phyloP scores from a whole-genome alignment of 2,113 vertebrate genomes.

The Thermophis baileyi region DNA sequence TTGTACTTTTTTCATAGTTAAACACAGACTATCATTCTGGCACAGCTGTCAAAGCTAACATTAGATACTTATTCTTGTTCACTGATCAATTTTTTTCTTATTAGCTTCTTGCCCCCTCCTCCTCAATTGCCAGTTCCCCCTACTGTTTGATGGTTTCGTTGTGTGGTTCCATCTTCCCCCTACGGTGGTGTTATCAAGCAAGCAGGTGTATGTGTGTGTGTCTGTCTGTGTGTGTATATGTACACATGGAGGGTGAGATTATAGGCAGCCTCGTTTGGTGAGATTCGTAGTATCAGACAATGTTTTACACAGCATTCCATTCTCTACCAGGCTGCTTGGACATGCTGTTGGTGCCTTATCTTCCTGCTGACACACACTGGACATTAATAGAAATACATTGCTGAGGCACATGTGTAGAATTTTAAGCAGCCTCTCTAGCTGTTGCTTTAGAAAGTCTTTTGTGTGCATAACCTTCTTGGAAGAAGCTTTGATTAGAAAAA shows the following conservation, averaged over 20 bases:
- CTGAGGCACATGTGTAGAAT: slow-evolving; percentile 77
- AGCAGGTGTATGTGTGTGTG: background rate
- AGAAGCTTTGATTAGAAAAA: slow-evolving; percentile 70
- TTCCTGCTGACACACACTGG: slow-evolving; percentile 81
- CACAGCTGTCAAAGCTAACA: background rate
- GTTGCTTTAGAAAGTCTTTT: slow-evolving; percentile 76
- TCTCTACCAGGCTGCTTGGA: slow-evolving; percentile 75
- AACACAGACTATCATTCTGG: background rate
- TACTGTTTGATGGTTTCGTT: background rate
- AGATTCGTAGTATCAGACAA: slow-evolving; percentile 77
- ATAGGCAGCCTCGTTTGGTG: slow-evolving; percentile 57
- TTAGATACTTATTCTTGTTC: background rate
- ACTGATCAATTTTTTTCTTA: slow-evolving; percentile 11
- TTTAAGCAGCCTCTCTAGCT: slow-evolving; percentile 69
- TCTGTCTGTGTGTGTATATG: background rate
- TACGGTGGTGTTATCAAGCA: slow-evolving; percentile 34
- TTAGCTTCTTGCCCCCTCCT: background rate
- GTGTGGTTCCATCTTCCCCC: background rate
- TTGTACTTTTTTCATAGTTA: background rate
- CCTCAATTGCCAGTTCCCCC: slow-evolving; percentile 19
- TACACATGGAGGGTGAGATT: slow-evolving; percentile 39
- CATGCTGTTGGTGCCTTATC: slow-evolving; percentile 84
- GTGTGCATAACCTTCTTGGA: slow-evolving; percentile 70
- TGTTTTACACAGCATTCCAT: slow-evolving; percentile 78
- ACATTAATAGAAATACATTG: slow-evolving; percentile 86